Evolutionary conservation across 2,888 invertebrate genomes (phyloP), one percentile per base, ranked within the genome.

Genomic region (Adelognathus sp.): DNA sequence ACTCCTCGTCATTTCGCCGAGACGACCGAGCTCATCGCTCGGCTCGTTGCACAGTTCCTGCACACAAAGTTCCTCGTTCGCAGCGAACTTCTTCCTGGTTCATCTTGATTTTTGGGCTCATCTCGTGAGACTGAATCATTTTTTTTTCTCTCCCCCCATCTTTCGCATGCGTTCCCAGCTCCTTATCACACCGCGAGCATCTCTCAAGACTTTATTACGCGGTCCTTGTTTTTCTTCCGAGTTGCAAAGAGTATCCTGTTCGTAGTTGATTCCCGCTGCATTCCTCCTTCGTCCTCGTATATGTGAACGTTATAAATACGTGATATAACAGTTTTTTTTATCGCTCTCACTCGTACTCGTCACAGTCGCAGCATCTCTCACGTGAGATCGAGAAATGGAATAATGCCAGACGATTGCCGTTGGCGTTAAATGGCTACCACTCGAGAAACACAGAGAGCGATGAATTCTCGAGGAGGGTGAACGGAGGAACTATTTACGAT

Each of bases 401-500:
- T 39, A 29, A 52, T 39, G 56, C 56, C 64, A 56, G 54, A 54
- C 54, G 72, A 54, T 56, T 5, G 33, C 41, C 44, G 72, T 24
- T 44, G 24, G 16, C 33, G 16, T 27, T 27, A 29, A 7, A 31
- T n/a, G n/a, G 33, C 18, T 36, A n/a, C n/a, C n/a, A n/a, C n/a
- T n/a, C n/a, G 36, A 66, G 44, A 61, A 21, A n/a, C n/a, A n/a
- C n/a, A n/a, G 50, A 50, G 50, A 24, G 24, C 2, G 2, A 27
- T 71, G 50, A 52, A 46, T 33, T 39, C 14, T 7, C 44, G 33
- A 63, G 7, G 44, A 29, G 33, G 9, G n/a, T 44, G n/a, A 27
- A 9, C 33, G 27, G 14, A n/a, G n/a, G n/a, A 56, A 69, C 60
- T 70, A 71, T 52, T 71, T 71, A 61, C 70, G 60, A 71, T 71